phyloP scores from a whole-genome alignment of 2,113 vertebrate species.

The Heterotis niloticus region DNA sequence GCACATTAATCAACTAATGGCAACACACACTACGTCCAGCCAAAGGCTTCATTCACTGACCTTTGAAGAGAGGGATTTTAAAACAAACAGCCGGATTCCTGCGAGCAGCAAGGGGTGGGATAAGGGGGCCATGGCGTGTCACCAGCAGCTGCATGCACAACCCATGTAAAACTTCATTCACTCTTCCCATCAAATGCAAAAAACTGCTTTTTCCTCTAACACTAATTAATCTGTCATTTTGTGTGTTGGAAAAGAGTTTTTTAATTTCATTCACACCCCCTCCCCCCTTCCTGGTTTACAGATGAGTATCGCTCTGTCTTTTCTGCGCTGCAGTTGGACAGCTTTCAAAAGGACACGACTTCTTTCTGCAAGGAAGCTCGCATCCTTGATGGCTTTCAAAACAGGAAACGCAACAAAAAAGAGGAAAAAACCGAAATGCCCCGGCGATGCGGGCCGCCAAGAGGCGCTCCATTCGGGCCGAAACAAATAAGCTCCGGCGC shows the following conservation, averaged over 20 bases:
- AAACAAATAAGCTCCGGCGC: neutral
- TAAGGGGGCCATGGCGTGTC: neutral
- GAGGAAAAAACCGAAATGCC: constrained; percentile 48
- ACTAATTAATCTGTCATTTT: constrained; percentile 66
- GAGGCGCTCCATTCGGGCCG: neutral
- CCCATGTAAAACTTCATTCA: constrained; percentile 56
- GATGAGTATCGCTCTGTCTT: constrained; percentile 68
- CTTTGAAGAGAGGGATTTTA: constrained; percentile 19
- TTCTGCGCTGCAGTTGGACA: constrained; percentile 69
- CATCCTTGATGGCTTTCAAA: constrained; percentile 76
- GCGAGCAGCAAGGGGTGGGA: neutral
- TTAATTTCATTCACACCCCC: constrained; percentile 48
- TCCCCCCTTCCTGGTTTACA: constrained; percentile 60
- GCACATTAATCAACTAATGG: constrained; percentile 24
- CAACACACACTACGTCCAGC: constrained; percentile 7
- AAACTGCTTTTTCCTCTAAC: constrained; percentile 2
- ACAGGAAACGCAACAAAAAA: constrained; percentile 66
- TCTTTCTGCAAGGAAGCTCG: constrained; percentile 69
- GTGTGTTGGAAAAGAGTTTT: constrained; percentile 6
- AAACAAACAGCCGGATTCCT: constrained; percentile 11
- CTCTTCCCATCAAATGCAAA: constrained; percentile 52
- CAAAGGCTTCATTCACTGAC: constrained; percentile 10
- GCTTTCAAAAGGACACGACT: constrained; percentile 70
- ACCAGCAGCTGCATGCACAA: constrained; percentile 67
- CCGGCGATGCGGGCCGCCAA: neutral